These are phyloP conservation scores for Scrobipalpa costella DNA, from an alignment of 2,888 invertebrate species.

Conservation along the genomic window DNA sequence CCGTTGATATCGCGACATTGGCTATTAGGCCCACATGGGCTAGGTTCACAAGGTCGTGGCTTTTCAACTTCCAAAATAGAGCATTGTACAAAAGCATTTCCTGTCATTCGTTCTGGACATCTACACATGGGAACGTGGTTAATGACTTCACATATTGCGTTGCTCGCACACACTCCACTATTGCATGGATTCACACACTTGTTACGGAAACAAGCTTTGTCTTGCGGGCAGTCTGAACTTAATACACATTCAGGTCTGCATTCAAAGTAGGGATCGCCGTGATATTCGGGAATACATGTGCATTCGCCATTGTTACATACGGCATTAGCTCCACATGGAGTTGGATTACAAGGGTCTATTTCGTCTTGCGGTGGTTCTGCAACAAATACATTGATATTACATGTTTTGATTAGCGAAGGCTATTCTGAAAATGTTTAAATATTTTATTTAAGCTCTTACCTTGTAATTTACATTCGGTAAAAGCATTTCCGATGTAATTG, in stretches of 20 bases:
- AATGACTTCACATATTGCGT: slow-evolving; percentile 86
- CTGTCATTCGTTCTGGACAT: slow-evolving; percentile 84
- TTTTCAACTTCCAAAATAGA: slow-evolving; percentile 63
- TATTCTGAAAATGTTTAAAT: not conserved
- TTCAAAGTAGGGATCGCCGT: slow-evolving; percentile 85
- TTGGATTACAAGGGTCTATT: slow-evolving; percentile 82
- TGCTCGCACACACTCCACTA: slow-evolving; percentile 84
- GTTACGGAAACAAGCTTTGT: slow-evolving; percentile 84
- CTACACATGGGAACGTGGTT: slow-evolving; percentile 88
- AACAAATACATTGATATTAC: slow-evolving; percentile 27
- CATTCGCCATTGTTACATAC: slow-evolving; percentile 81
- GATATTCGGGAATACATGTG: slow-evolving; percentile 82
- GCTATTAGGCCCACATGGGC: slow-evolving; percentile 90
- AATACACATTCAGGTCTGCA: slow-evolving; percentile 87
- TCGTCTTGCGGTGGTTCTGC: slow-evolving; percentile 56
- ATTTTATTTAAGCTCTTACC: slow-evolving; percentile 56
- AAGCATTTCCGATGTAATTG: slow-evolving; percentile 88
- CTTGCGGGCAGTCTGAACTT: slow-evolving; percentile 83
- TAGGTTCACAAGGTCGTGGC: slow-evolving; percentile 72
- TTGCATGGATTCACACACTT: slow-evolving; percentile 88
- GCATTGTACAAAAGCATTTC: slow-evolving; percentile 85
- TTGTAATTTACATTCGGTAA: slow-evolving; percentile 80
- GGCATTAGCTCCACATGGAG: slow-evolving; percentile 85
- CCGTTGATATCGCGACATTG: slow-evolving; percentile 87
- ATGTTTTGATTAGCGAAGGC: not conserved